Conservation (phyloP, 2,888 invertebrate species). For the Cheilosia scutellata region DNA sequence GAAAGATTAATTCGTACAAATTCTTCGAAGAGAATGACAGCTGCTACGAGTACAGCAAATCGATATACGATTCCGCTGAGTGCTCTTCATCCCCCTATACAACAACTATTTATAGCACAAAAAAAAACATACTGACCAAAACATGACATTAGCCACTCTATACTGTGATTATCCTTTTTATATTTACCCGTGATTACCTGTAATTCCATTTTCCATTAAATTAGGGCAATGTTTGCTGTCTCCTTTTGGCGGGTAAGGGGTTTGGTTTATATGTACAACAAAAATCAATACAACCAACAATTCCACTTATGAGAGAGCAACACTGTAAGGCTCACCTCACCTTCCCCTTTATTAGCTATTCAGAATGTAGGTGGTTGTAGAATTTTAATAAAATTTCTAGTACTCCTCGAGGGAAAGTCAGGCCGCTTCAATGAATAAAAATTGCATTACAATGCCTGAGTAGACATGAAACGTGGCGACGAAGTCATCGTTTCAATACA, state of each 20-base stretch:
- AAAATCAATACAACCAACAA: conserved; percentile 57
- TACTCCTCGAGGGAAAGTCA: conserved; percentile 11
- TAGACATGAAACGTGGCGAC: conserved; percentile 25
- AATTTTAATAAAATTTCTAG: conserved; percentile 64
- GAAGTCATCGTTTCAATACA: conserved; percentile 3
- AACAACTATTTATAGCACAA: conserved; percentile 13
- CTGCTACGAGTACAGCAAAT: conserved; percentile 20
- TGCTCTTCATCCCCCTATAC: not conserved
- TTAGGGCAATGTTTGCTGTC: conserved; percentile 32
- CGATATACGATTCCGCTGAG: conserved; percentile 17
- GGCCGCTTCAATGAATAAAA: conserved; percentile 27
- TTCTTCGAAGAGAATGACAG: not conserved
- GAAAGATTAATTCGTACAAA: conserved; percentile 46
- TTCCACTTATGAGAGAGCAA: not conserved
- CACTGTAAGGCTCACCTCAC: not conserved
- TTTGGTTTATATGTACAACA: not conserved
- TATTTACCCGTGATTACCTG: conserved; percentile 35
- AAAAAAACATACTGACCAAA: conserved; percentile 35
- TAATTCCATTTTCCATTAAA: conserved; percentile 52
- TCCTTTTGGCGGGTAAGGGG: not conserved
- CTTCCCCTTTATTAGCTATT: conserved; percentile 23
- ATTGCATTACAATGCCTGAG: conserved; percentile 66
- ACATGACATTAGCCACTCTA: conserved; percentile 16
- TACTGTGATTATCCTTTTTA: conserved; percentile 33
- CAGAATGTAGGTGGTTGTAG: conserved; percentile 10